Evolutionary conservation across 2,113 vertebrate genomes (phyloP).

Genomic region (Piprites chloris): DNA sequence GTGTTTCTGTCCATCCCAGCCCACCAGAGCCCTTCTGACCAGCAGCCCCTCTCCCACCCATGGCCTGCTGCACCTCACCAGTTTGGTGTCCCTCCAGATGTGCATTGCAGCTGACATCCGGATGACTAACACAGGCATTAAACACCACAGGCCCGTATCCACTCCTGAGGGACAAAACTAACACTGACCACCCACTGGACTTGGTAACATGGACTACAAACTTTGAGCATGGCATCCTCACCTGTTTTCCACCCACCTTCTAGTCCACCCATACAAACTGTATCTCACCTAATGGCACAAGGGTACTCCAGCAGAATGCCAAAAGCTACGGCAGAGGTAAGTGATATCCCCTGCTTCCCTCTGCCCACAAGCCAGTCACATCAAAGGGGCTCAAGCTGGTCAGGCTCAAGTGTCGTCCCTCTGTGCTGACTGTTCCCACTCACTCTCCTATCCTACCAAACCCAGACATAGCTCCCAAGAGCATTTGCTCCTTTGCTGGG

Average conservation of each 20-base stretch:
- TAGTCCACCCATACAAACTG: not conserved
- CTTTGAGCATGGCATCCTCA: rapidly evolving
- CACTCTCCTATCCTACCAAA: not conserved
- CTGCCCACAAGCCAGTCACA: not conserved
- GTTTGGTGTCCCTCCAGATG: not conserved
- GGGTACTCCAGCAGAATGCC: not conserved
- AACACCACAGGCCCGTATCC: rapidly evolving
- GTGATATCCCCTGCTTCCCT: not conserved
- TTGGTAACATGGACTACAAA: rapidly evolving
- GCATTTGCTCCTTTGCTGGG: not conserved
- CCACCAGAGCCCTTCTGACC: not conserved
- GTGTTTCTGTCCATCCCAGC: not conserved
- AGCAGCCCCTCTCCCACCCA: not conserved
- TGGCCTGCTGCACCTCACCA: not conserved
- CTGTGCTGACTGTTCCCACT: not conserved
- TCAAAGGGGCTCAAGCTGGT: not conserved
- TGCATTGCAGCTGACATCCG: not conserved
- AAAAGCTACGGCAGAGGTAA: not conserved
- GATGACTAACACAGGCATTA: not conserved
- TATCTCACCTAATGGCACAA: not conserved
- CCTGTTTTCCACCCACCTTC: not conserved
- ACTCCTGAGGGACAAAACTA: not conserved
- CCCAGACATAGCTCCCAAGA: not conserved
- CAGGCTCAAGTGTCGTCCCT: not conserved
- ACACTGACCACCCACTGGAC: rapidly evolving